These are phyloP conservation scores for Yponomeuta sedellus DNA, from an alignment of 2,888 invertebrate species.

Conservation along the genomic window DNA sequence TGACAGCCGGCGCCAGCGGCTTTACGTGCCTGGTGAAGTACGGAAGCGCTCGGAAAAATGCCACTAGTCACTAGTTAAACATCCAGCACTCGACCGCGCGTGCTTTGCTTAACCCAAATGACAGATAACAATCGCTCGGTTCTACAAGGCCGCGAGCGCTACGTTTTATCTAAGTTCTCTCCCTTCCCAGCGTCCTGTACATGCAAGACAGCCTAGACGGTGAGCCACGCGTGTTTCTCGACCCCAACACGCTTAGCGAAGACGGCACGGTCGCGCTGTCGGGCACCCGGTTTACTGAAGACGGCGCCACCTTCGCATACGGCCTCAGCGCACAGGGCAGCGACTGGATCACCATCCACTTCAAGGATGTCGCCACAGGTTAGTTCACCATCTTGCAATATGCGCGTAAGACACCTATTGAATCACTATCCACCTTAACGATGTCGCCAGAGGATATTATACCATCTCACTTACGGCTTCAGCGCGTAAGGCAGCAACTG, in stretches of 20 bases:
- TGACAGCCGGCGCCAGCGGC: no score
- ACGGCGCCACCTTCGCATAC: slow-evolving; percentile 93
- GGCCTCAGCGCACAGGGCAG: slow-evolving; percentile 95
- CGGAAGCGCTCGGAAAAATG: no score
- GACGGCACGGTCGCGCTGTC: slow-evolving; percentile 93
- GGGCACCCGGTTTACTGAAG: slow-evolving; percentile 88
- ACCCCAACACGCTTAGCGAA: slow-evolving; percentile 93
- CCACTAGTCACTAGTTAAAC: no score
- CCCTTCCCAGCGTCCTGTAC: slow-evolving; percentile 86
- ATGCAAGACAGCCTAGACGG: slow-evolving; percentile 86
- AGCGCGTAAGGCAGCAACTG: slow-evolving; percentile 97
- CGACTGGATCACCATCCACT: slow-evolving; percentile 95
- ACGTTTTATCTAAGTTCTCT: not conserved
- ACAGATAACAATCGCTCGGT: no score
- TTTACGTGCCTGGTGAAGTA: no score
- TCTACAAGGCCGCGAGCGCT: no score
- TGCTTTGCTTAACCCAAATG: no score
- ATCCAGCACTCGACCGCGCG: no score
- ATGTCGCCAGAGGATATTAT: slow-evolving; percentile 79
- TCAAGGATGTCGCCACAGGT: slow-evolving; percentile 84
- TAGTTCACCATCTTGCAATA: not conserved
- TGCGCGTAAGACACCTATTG: slow-evolving; percentile 55
- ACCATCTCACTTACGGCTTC: slow-evolving; percentile 88
- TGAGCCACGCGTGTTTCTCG: slow-evolving; percentile 91
- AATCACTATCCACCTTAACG: slow-evolving; percentile 67